These are phyloP conservation scores for Drosophila mimica DNA, from an alignment of 2,888 invertebrate genomes.

Conservation along the genomic window DNA sequence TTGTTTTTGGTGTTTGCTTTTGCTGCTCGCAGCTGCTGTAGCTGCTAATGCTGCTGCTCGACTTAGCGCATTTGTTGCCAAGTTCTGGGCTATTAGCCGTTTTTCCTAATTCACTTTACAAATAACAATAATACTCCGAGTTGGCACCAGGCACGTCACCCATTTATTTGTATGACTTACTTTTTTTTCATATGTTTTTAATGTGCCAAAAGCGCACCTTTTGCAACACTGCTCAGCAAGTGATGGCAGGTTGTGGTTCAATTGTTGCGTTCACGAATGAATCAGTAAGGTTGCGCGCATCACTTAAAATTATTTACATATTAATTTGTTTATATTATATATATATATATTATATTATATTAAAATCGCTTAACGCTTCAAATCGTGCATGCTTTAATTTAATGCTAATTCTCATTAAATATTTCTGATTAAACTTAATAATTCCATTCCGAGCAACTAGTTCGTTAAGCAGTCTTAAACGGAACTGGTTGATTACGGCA, in stretches of 20 bases:
- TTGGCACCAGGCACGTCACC: constrained; percentile 66
- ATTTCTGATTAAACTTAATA: background rate
- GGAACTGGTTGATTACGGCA: background rate
- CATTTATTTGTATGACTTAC: constrained; percentile 52
- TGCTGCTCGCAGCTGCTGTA: constrained; percentile 18
- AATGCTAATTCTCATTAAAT: background rate
- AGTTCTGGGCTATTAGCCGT: constrained; percentile 30
- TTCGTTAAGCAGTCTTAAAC: background rate
- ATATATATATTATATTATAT: too few species aligned
- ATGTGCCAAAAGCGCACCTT: constrained; percentile 21
- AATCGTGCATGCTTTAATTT: too few species aligned
- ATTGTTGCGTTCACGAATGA: too few species aligned
- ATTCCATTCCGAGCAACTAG: background rate
- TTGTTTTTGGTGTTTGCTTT: constrained; percentile 15
- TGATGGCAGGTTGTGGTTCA: constrained; percentile 30
- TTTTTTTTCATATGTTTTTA: constrained; percentile 60
- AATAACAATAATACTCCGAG: constrained; percentile 54
- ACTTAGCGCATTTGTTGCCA: constrained; percentile 46
- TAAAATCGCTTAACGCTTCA: background rate
- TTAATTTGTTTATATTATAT: background rate
- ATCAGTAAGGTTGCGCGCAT: background rate
- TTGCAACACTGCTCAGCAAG: constrained; percentile 39
- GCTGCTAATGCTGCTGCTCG: constrained; percentile 27
- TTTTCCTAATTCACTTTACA: constrained; percentile 30
- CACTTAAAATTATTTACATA: background rate